phyloP scores from a whole-genome alignment of 2,888 invertebrate genomes.

The Diplolepis rosae region DNA sequence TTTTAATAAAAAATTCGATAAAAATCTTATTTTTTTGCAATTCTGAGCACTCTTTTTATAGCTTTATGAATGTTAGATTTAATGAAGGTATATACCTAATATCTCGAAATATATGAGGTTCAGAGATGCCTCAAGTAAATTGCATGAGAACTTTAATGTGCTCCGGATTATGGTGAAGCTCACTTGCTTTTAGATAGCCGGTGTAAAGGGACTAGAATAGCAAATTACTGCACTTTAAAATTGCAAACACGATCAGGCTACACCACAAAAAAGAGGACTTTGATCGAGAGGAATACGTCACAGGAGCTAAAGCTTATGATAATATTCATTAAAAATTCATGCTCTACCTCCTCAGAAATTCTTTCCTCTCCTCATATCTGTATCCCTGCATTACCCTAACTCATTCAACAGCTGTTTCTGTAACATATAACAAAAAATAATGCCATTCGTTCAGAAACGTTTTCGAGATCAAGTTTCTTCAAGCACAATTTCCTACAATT shows the following conservation, averaged over 20 bases:
- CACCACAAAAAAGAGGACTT: neutral
- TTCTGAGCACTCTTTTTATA: too few relatives aligned
- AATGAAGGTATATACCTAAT: constrained; percentile 1
- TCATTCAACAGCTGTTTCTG: too few relatives aligned
- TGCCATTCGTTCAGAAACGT: too few relatives aligned
- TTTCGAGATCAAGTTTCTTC: too few relatives aligned
- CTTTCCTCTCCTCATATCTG: too few relatives aligned
- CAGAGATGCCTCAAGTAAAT: neutral
- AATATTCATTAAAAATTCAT: constrained; percentile 14
- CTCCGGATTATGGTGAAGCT: constrained; percentile 26
- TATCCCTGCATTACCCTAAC: too few relatives aligned
- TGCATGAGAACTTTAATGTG: constrained; percentile 26
- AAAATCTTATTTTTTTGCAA: too few relatives aligned
- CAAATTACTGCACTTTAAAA: constrained; percentile 12
- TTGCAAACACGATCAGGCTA: constrained; percentile 24
- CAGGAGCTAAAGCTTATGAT: neutral
- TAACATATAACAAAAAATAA: too few relatives aligned
- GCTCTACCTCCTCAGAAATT: neutral
- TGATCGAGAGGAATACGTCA: neutral
- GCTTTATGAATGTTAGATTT: neutral
- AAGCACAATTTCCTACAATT: neutral
- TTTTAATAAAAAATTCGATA: too few relatives aligned
- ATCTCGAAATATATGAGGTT: neutral
- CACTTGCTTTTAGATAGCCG: constrained; percentile 29
- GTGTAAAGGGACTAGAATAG: constrained; percentile 22